phyloP scores from a whole-genome alignment of 1,140 invertebrate genomes.

The Papilio xuthus region DNA sequence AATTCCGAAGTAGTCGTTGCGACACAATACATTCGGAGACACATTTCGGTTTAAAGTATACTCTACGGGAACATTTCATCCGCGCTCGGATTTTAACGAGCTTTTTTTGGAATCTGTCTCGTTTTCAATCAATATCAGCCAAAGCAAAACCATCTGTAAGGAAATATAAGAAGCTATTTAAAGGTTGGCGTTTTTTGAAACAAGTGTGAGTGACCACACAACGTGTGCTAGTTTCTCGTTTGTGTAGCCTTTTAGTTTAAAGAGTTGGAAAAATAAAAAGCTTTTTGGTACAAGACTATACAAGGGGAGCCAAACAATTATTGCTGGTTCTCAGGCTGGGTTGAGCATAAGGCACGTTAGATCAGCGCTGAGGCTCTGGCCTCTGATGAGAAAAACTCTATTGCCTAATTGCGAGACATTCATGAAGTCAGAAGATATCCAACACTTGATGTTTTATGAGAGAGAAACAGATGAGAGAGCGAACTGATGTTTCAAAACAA shows the following conservation, averaged over 20 bases:
- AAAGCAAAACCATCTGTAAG: too few relatives aligned
- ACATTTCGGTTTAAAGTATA: conserved; percentile 9
- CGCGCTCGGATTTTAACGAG: background rate
- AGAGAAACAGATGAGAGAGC: too few relatives aligned
- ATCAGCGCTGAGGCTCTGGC: too few relatives aligned
- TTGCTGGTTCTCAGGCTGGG: too few relatives aligned
- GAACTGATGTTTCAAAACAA: too few relatives aligned
- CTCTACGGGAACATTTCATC: background rate
- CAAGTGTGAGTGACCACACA: background rate
- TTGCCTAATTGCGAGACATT: too few relatives aligned
- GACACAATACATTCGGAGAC: background rate
- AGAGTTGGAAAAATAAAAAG: background rate
- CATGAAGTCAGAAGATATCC: too few relatives aligned
- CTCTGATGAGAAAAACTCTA: too few relatives aligned
- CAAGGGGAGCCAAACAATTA: too few relatives aligned
- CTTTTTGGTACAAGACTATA: too few relatives aligned
- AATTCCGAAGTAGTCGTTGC: conserved; percentile 2
- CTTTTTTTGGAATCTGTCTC: conserved; percentile 8
- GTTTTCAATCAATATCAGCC: conserved; percentile 5
- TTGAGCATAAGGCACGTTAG: too few relatives aligned
- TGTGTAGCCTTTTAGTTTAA: conserved; percentile 7
- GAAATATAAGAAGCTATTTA: background rate
- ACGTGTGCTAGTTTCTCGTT: background rate
- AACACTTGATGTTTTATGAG: too few relatives aligned
- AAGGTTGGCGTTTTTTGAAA: background rate